These are phyloP conservation scores for Chloropsis cyanopogon DNA, from an alignment of 2,113 vertebrate genomes.

Conservation along the genomic window DNA sequence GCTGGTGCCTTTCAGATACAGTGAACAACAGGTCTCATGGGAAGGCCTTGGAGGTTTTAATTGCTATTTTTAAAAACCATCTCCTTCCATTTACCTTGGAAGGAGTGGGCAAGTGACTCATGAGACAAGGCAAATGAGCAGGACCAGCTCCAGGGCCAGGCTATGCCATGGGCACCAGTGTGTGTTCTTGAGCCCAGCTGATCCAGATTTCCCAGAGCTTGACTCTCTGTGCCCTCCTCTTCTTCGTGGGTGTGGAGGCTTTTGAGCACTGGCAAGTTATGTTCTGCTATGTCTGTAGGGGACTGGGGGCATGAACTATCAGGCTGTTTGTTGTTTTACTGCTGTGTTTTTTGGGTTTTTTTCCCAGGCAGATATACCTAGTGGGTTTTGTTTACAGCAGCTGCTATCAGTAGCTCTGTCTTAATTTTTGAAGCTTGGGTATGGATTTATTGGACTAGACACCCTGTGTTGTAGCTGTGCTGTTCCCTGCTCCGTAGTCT, in stretches of 20 bases:
- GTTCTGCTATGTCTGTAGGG: neutral
- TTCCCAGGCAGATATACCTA: neutral
- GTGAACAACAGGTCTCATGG: neutral
- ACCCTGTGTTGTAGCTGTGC: neutral
- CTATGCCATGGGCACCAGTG: rapidly evolving
- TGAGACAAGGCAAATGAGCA: neutral
- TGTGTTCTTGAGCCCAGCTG: neutral
- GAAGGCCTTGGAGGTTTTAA: neutral
- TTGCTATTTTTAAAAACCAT: neutral
- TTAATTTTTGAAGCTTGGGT: neutral
- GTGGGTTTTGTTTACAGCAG: conserved; percentile 21
- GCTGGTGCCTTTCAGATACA: neutral
- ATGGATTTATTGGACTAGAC: conserved; percentile 41
- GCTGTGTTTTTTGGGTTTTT: neutral
- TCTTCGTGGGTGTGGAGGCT: neutral
- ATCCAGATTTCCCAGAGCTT: neutral
- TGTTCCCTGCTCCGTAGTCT: neutral
- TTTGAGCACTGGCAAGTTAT: neutral
- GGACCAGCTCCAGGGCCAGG: neutral
- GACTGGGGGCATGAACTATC: neutral
- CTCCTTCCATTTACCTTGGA: neutral
- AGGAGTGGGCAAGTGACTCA: neutral
- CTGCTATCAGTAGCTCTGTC: neutral
- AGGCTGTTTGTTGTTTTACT: neutral
- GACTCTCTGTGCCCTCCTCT: neutral